Conservation (phyloP, 1,140 invertebrate species). For the Trachymyrmex septentrionalis region DNA sequence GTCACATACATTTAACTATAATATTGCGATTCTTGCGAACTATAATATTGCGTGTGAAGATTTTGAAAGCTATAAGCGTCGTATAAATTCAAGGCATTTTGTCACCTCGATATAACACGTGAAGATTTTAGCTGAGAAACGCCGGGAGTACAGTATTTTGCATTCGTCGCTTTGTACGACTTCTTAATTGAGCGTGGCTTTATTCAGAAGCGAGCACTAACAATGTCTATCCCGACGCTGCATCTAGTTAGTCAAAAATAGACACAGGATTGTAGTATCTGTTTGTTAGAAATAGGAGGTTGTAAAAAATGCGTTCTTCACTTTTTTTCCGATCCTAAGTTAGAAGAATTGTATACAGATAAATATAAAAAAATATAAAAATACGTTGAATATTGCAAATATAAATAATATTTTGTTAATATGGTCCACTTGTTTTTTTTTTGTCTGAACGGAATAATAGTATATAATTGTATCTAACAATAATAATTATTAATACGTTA, state of each 20-base stretch:
- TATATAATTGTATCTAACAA: background rate
- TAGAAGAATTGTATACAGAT: background rate
- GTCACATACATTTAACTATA: background rate
- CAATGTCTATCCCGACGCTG: background rate
- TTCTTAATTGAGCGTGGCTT: slow-evolving; percentile 11
- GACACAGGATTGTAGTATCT: background rate
- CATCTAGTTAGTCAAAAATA: slow-evolving; percentile 19
- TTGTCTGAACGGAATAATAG: background rate
- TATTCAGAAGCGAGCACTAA: background rate
- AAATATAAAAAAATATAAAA: background rate
- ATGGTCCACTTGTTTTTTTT: too few relatives aligned
- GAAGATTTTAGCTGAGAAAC: background rate
- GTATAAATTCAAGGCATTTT: slow-evolving; percentile 9
- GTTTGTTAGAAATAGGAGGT: background rate
- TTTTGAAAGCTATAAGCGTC: slow-evolving; percentile 9
- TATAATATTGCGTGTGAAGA: background rate
- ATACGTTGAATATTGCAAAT: background rate
- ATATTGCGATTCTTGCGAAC: background rate
- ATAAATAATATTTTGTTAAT: background rate
- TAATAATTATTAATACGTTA: background rate
- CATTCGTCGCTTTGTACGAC: background rate
- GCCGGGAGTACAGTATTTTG: background rate
- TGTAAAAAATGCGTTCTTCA: background rate
- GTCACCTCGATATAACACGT: background rate
- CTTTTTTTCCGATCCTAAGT: background rate